A percentile compares a stretch with the other conserved stretches of the same genome.
These are phyloP conservation scores for Hirtodrosophila alboralis DNA, from an alignment of 2,888 invertebrate species.

Conservation along the genomic window DNA sequence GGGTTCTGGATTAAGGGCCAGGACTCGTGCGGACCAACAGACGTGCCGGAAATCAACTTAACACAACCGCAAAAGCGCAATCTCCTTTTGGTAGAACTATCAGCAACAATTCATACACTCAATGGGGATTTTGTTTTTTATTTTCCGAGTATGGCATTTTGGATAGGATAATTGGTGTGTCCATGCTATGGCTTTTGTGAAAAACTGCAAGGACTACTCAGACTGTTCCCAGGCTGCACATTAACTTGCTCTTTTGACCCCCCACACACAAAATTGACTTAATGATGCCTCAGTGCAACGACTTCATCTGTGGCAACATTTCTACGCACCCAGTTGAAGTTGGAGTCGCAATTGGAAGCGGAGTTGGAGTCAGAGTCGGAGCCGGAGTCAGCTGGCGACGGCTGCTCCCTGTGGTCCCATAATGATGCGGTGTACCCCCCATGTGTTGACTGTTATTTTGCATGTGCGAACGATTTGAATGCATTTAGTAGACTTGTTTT, in stretches of 20 bases:
- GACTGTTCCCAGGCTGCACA: slow-evolving; percentile 65
- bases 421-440: slow-evolving; percentile 76
- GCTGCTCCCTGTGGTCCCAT: slow-evolving; percentile 78
- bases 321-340: slow-evolving; percentile 38
- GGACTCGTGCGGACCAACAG: slow-evolving; percentile 23
- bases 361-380: slow-evolving; percentile 14
- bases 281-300: slow-evolving; percentile 71
- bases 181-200: slow-evolving; percentile 49
- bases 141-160: slow-evolving; percentile 46
- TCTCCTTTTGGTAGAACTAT: slow-evolving; percentile 49
- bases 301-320: slow-evolving; percentile 45
- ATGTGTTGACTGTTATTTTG: slow-evolving; percentile 49
- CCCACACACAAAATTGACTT: slow-evolving; percentile 75
- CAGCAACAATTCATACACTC: slow-evolving; percentile 14
- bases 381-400: slow-evolving; percentile 39
- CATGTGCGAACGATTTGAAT: slow-evolving; percentile 43
- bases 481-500: slow-evolving; percentile 38
- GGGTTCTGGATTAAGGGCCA: slow-evolving; percentile 4
- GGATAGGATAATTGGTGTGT: slow-evolving; percentile 72
- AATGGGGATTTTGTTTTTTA: slow-evolving; percentile 17
- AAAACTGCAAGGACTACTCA: slow-evolving; percentile 27
- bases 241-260: slow-evolving; percentile 70
- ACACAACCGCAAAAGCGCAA: slow-evolving; percentile 80
- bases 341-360: slow-evolving; percentile 13
- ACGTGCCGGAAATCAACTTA: slow-evolving; percentile 79